Percentiles rank a stretch among this genome's conserved stretches.
phyloP scores from a whole-genome alignment of 2,797 vertebrate species.

The Chloroceryle inda region DNA sequence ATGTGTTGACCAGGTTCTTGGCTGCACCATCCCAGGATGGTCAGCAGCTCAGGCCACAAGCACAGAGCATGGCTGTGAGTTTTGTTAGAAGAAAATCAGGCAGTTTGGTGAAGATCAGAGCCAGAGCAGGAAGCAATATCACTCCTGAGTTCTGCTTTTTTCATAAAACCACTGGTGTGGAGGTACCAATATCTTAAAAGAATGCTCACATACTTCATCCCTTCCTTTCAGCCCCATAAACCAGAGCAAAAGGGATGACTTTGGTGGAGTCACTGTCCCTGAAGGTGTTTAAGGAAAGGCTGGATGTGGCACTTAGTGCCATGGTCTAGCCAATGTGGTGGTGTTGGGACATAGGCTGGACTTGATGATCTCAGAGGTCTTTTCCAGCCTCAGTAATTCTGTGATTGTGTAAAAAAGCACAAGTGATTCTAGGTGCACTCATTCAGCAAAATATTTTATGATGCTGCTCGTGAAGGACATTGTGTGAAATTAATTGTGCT shows the following conservation, averaged over 20 bases:
- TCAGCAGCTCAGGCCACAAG: not conserved
- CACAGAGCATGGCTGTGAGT: not conserved
- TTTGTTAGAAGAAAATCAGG: not conserved
- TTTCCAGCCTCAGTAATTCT: too few relatives aligned
- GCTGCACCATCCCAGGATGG: not conserved
- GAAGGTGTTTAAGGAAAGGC: too few relatives aligned
- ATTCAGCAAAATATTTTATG: not conserved
- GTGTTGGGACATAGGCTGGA: too few relatives aligned
- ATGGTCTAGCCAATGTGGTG: too few relatives aligned
- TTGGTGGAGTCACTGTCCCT: too few relatives aligned
- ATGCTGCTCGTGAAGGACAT: not conserved
- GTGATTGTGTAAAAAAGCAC: not conserved
- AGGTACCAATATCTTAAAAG: not conserved
- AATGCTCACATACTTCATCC: not conserved
- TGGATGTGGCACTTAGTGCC: too few relatives aligned
- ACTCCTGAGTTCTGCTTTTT: not conserved
- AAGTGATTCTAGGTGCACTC: not conserved
- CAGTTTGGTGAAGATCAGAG: not conserved
- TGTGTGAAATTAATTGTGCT: slow-evolving; percentile 23
- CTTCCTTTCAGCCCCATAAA: not conserved
- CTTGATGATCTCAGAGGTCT: too few relatives aligned
- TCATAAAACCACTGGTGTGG: not conserved
- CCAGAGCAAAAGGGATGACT: not conserved
- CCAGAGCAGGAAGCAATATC: not conserved
- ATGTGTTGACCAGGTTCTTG: rapidly evolving